Conservation (phyloP, 2,113 vertebrate genomes). For the Barnardius zonarius region DNA sequence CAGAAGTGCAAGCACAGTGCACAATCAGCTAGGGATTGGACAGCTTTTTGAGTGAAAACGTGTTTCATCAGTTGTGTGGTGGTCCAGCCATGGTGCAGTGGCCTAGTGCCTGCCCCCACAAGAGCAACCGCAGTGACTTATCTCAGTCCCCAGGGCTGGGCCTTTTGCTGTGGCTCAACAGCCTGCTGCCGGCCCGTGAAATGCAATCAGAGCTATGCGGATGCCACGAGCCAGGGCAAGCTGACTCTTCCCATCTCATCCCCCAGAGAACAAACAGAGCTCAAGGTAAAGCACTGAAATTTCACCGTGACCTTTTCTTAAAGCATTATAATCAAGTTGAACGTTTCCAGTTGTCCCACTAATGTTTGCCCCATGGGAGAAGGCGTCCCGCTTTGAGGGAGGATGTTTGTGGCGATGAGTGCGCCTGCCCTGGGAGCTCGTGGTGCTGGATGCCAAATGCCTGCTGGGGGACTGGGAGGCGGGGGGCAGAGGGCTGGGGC, state of each 20-base stretch:
- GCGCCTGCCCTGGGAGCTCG: conserved; percentile 55
- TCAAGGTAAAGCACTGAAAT: conserved; percentile 72
- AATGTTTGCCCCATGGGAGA: conserved; percentile 74
- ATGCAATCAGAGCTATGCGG: conserved; percentile 28
- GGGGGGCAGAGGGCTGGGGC: conserved; percentile 30
- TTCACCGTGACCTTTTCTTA: conserved; percentile 79
- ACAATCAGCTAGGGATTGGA: not conserved
- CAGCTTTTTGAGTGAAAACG: not conserved
- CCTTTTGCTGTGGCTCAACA: not conserved
- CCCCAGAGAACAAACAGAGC: conserved; percentile 65
- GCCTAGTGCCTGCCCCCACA: not conserved
- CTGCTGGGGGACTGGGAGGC: conserved; percentile 16
- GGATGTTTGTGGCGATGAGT: conserved; percentile 59
- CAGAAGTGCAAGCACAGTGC: not conserved
- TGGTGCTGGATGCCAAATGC: conserved; percentile 65
- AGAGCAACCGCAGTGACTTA: not conserved
- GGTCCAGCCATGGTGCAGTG: not conserved
- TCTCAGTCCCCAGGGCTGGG: not conserved
- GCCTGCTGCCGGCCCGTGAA: conserved; percentile 33
- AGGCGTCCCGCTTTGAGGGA: conserved; percentile 61
- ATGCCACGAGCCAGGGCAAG: conserved; percentile 31
- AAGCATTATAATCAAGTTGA: conserved; percentile 82
- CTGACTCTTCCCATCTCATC: conserved; percentile 60
- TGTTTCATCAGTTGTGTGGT: not conserved
- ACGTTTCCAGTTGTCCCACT: conserved; percentile 77